Base-by-base conservation (phyloP, 1,140 invertebrate species). In the Solenopsis invicta region DNA sequence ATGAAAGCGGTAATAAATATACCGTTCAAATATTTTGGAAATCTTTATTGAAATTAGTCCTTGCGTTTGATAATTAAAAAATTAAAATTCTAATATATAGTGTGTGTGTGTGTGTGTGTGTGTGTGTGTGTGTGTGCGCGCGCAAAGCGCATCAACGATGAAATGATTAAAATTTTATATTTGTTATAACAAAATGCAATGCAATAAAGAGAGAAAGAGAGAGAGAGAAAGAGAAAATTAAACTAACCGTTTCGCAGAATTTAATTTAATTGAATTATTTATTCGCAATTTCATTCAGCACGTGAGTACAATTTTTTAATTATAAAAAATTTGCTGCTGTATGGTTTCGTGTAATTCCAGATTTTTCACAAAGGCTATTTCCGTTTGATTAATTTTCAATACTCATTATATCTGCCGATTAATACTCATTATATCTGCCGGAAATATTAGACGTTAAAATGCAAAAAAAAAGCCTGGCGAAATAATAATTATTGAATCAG, bases 181-280 rank as follows among this genome's bases (percentile, higher is more conserved):
- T 69, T 5, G 41, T 45, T n/a, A 37, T 41, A 4, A 24, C 37
- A 12, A 21, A 24, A 0, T 29, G 24, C 41, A 50, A 29, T 16
- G 29, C 29, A 2, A 29, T 29, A 29, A 2, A 29, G 41, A 41
- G 41, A 8, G 2, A 48, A 69, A n/a, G n/a, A n/a, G n/a, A 29
- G 41, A 41, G 41, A 8, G 2, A 48, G 50, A 29, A 2, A 29
- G 41, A 41, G 41, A 8, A 0, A 48, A 69, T 12, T 59, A 13
- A 61, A 37, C n/a, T 75, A 3, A 9, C 21, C 59, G 29, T 41
- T 34, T 41, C 54, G 41, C 12, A 16, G 3, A 75, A 75, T 75
- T 59, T 59, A 61, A 75, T 75, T n/a, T 1, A 59, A 75, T 75
- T 59, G 24, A 59, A 75, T 75, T n/a, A 77, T 77, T 29, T 45